Evolutionary conservation across 2,113 vertebrate species (phyloP), one percentile per base, ranked within the genome.

Genomic region (Pomatorhinus ruficollis): DNA sequence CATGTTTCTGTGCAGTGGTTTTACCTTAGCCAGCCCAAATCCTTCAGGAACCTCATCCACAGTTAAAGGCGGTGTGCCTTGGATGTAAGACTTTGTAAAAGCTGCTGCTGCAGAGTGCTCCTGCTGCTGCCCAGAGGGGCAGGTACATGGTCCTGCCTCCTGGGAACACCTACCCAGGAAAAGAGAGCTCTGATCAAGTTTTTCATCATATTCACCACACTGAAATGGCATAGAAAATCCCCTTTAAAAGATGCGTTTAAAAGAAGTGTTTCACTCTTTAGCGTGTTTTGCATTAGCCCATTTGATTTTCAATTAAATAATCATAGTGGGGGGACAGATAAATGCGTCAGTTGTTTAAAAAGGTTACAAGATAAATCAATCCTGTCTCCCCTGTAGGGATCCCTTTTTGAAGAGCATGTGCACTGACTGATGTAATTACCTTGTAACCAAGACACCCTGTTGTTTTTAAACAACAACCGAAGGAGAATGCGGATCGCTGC

Each of bases 1-100:
- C 44, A 5, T 1, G 16, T 45, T 85, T 66, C 30, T 63, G 49
- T 25, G 16, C 42, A 27, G 66, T 50, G 35, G 11, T 63, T 81
- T 87, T 5, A 5, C 53, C 44, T 68, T 9, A 33, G 57, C 6
- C 33, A 45, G 45, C 19, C n/a, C 9, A 3, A 69, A 75, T 61
- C 49, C 45, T 61, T 20, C 68, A 6, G 83, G 60, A 86, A 9
- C 17, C 20, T 40, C 64, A 88, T 35, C 28, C 19, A n/a, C 23
- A 7, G 39, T 12, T 10, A 10, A 11, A 6, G 7, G 44, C 10
- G 5, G 28, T 0, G 1, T 16, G 40, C 30, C 21, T 69, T 0
- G 3, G 35, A 12, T 45, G 12, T 13, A 3, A 5, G 3, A 1
- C 14, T 2, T 15, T 11, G 78, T 1, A 4, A 76, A 53, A 71